Evolutionary conservation across 2,113 vertebrate species (phyloP), one percentile per base, ranked within the genome.

Genomic region (Malurus alboscapulatus): DNA sequence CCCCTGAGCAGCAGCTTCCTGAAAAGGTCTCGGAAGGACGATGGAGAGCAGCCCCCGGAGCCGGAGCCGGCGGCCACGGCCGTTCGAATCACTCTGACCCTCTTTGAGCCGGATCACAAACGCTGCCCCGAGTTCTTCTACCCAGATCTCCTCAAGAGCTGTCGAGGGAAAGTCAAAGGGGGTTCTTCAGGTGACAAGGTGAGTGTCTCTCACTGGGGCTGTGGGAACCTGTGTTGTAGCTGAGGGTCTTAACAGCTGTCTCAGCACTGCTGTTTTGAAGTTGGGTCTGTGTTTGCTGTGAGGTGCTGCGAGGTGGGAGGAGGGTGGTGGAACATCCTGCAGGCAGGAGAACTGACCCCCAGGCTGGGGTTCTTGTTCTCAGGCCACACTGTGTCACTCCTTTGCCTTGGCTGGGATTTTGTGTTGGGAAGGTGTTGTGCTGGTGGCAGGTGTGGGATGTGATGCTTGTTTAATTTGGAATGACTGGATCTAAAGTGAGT

Each of bases 41-140:
- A 97, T 6, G 55, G 55, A 17, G 98, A 95, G 18, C 97, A 96
- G 71, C 95, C 93, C 48, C 96, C 96, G 30, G 97, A 98, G 34
- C 12, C 95, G 0, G 97, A 98, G 61, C 97, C 97, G 0, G 69
- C 93, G 1, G 96, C 98, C 0, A 96, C 97, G 7, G 78, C 98
- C 0, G 97, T 98, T 20, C 98, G 99, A 1, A 98, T 99, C 29
- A 95, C 98, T 2, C 96, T 99, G 5, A 92, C 94, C 1, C 98
- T 99, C 40, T 99, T 98, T 7, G 98, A 99, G 84, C 97, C 99
- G 0, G 98, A 99, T 61, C 98, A 99, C 69, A 97, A 97, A 42
- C 97, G 94, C 40, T 99, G 98, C n/a, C 98, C 98, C 0, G 99
- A 99, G 91, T 99, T 99, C 94, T 98, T 97, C 96, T 99, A 99